Percentiles rank a stretch among this genome's conserved stretches.
Evolutionary conservation across 2,888 invertebrate genomes (phyloP).

Genomic region (Cryptosula pallasiana): DNA sequence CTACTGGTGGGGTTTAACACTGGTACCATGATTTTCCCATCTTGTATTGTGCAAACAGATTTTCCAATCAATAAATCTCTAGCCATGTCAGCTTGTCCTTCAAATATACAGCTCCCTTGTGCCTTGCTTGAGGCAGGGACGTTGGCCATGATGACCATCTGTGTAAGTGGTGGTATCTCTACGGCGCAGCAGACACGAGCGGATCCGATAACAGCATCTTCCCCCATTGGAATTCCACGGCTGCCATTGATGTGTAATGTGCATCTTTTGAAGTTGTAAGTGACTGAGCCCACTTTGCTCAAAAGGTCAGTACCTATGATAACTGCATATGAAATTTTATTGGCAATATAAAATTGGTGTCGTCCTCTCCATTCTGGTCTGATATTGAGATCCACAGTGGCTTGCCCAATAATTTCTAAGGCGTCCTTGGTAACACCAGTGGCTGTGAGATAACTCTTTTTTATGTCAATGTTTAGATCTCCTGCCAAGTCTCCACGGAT

Average conservation of each 20-base stretch:
- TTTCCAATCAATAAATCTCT: not conserved
- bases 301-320: not conserved
- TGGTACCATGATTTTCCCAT: not conserved
- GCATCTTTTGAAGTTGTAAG: constrained; percentile 14
- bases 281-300: not conserved
- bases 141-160: not conserved
- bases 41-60: not conserved
- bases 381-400: not conserved
- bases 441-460: not conserved
- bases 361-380: not conserved
- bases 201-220: not conserved
- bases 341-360: not conserved
- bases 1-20: not conserved
- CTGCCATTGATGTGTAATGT: not conserved
- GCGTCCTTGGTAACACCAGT: not conserved
- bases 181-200: not conserved
- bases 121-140: not conserved
- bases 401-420: too few relatives aligned
- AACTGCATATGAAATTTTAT: not conserved
- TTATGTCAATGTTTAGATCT: too few relatives aligned
- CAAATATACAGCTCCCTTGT: not conserved
- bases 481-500: not conserved
- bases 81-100: not conserved
- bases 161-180: not conserved
- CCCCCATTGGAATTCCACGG: not conserved